Evolutionary conservation across 2,797 vertebrate genomes (phyloP).

Genomic region (Chromobotia macracanthus): DNA sequence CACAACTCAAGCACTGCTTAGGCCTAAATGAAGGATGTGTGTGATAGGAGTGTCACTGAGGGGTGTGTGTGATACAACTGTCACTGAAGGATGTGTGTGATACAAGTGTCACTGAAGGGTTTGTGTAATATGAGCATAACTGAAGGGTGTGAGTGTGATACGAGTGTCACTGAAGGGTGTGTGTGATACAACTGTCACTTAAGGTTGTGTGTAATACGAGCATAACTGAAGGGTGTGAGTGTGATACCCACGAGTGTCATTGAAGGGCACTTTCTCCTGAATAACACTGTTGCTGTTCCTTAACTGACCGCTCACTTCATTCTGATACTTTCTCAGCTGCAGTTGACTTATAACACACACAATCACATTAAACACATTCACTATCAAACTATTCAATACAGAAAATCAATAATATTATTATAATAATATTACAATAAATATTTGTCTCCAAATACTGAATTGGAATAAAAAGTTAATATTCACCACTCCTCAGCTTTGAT

Average conservation of each 20-base stretch:
- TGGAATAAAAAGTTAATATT: not conserved
- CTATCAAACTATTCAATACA: not conserved
- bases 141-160: not conserved
- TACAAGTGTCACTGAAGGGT: not conserved
- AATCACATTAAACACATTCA: not conserved
- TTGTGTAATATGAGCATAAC: not conserved
- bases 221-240: not conserved
- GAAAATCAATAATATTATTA: not conserved
- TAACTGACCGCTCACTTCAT: conserved; percentile 90
- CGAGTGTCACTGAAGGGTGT: not conserved
- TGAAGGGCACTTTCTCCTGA: conserved; percentile 98
- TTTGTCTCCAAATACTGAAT: not conserved
- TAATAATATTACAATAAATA: not conserved
- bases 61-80: not conserved
- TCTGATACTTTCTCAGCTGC: conserved; percentile 91
- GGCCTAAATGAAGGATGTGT: no score
- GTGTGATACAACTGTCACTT: not conserved
- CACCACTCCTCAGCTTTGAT: conserved; percentile 95
- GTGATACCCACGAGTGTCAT: conserved; percentile 92
- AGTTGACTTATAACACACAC: conserved; percentile 82
- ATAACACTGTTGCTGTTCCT: conserved; percentile 93
- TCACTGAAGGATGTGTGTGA: not conserved
- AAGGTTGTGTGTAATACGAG: not conserved
- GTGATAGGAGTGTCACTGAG: conserved; percentile 48
- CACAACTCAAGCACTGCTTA: no score